Evolutionary conservation across 2,888 invertebrate genomes (phyloP).

Genomic region (Byasa hedistus): DNA sequence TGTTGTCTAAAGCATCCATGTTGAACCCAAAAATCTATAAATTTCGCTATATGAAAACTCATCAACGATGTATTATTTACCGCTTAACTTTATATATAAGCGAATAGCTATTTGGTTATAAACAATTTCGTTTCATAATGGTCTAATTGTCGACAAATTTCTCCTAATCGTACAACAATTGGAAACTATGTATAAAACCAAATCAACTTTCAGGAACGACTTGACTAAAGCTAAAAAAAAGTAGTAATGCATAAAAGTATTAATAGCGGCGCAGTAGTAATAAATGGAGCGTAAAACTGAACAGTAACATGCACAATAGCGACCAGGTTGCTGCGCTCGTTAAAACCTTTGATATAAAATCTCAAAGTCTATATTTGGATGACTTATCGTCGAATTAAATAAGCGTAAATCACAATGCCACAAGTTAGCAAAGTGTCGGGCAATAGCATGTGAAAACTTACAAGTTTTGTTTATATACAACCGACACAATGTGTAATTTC

Average conservation of each 20-base stretch:
- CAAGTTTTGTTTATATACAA: slow-evolving; percentile 10
- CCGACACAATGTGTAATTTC: too few relatives aligned
- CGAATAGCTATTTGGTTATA: too few relatives aligned
- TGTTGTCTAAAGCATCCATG: neutral
- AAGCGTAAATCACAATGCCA: slow-evolving; percentile 10
- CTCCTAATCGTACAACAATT: slow-evolving; percentile 16
- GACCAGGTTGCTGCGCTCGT: neutral
- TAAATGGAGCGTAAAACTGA: slow-evolving; percentile 72
- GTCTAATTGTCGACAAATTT: slow-evolving; percentile 2
- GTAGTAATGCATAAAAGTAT: slow-evolving; percentile 56
- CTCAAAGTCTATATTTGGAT: slow-evolving; percentile 7
- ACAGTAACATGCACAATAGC: slow-evolving; percentile 48
- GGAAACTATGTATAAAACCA: neutral
- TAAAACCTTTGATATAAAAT: neutral
- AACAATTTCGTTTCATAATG: neutral
- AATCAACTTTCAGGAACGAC: slow-evolving; percentile 26
- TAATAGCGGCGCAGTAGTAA: slow-evolving; percentile 49
- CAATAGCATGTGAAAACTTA: slow-evolving; percentile 18
- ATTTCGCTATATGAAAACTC: neutral
- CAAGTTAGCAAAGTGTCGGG: slow-evolving; percentile 20
- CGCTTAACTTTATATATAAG: neutral
- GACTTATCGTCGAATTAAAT: neutral
- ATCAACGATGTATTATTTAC: neutral
- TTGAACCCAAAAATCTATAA: too few relatives aligned
- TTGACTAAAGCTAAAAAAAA: slow-evolving; percentile 41